Conservation (phyloP, 2,888 invertebrate species). For the Erebia palarica region DNA sequence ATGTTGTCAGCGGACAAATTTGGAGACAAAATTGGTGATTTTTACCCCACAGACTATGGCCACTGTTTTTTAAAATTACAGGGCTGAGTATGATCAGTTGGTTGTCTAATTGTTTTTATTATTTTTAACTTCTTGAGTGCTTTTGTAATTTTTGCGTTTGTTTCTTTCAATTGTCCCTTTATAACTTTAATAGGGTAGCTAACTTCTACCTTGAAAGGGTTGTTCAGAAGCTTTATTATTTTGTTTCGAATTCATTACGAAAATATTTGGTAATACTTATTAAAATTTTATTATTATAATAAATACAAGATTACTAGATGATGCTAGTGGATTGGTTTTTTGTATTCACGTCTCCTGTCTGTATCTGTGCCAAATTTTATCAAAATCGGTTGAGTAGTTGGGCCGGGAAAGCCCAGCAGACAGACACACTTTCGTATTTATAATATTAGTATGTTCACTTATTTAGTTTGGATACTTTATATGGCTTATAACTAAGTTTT, state of each 20-base stretch:
- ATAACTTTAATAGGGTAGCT: slow-evolving; percentile 35
- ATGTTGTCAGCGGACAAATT: slow-evolving; percentile 77
- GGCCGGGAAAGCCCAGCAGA: too few relatives aligned
- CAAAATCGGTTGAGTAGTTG: too few relatives aligned
- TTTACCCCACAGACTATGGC: slow-evolving; percentile 43
- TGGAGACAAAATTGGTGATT: slow-evolving; percentile 64
- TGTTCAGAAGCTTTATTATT: neutral
- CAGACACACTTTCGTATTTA: too few relatives aligned
- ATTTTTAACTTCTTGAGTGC: slow-evolving; percentile 63
- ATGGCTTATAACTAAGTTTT: too few relatives aligned
- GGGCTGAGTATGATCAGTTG: slow-evolving; percentile 58
- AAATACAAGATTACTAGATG: too few relatives aligned
- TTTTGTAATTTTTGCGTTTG: slow-evolving; percentile 38
- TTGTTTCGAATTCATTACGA: neutral
- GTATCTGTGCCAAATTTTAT: too few relatives aligned
- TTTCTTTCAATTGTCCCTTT: slow-evolving; percentile 35
- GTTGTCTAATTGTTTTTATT: slow-evolving; percentile 66
- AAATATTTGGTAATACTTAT: neutral
- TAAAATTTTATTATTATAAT: neutral
- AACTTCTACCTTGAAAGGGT: slow-evolving; percentile 25
- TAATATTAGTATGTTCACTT: too few relatives aligned
- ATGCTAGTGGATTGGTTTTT: too few relatives aligned
- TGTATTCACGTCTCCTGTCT: too few relatives aligned
- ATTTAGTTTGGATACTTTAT: too few relatives aligned
- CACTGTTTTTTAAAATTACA: slow-evolving; percentile 26